phyloP scores from a whole-genome alignment of 2,113 vertebrate genomes.

The Bujurquina vittata region DNA sequence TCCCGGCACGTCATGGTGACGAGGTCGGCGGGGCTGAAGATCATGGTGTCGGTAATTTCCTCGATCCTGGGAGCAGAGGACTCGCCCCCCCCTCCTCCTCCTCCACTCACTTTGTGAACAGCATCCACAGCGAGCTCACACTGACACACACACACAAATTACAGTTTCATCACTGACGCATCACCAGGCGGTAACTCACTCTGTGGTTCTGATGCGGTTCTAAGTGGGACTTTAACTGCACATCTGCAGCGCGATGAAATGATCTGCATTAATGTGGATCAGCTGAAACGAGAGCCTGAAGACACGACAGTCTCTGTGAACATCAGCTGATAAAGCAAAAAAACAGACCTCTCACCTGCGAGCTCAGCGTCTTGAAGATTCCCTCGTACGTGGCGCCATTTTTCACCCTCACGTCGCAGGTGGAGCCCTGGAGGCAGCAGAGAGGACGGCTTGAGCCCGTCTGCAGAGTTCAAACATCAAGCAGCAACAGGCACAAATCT shows the following conservation, averaged over 20 bases:
- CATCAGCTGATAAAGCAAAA: background rate
- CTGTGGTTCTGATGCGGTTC: no score
- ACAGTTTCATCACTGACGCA: background rate
- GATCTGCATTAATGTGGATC: no score
- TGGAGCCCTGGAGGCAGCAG: slow-evolving; percentile 80
- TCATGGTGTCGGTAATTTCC: slow-evolving; percentile 90
- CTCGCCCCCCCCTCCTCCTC: slow-evolving; percentile 60
- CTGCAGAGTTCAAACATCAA: background rate
- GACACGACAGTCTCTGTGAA: no score
- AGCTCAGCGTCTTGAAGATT: slow-evolving; percentile 90
- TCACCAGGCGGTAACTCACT: background rate
- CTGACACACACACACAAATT: slow-evolving; percentile 57
- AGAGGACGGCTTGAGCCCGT: background rate
- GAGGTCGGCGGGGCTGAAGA: slow-evolving; percentile 87
- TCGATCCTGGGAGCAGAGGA: slow-evolving; percentile 80
- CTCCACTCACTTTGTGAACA: slow-evolving; percentile 82
- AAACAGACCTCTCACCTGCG: slow-evolving; percentile 75
- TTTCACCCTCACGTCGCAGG: slow-evolving; percentile 88
- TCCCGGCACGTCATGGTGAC: slow-evolving; percentile 87
- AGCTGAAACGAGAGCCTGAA: no score
- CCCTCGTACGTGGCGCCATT: slow-evolving; percentile 85
- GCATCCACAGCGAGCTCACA: slow-evolving; percentile 90
- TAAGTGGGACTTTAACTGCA: no score
- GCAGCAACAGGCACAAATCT: background rate
- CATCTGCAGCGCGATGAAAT: no score